phyloP scores from a whole-genome alignment of 2,888 invertebrate genomes.

The Leptinotarsa rubiginosa region DNA sequence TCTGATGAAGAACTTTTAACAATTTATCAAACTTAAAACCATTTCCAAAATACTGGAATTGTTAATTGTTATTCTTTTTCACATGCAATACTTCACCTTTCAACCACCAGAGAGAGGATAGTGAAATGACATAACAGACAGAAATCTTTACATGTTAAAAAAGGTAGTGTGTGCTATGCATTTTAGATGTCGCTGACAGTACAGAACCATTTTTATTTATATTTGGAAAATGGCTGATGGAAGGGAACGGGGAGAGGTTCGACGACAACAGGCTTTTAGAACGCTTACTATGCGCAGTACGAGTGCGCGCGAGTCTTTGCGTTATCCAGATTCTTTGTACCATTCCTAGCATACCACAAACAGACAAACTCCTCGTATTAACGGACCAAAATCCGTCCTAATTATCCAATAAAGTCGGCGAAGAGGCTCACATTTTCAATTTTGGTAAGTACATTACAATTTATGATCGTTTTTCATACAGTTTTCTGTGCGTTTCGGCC shows the following conservation, averaged over 20 bases:
- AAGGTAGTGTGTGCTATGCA: neutral
- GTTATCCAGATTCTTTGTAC: constrained; percentile 98
- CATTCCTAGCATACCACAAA: constrained; percentile 96
- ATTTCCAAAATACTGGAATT: no score
- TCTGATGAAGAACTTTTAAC: no score
- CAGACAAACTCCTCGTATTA: constrained; percentile 79
- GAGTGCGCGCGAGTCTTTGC: constrained; percentile 87
- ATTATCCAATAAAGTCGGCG: constrained; percentile 73
- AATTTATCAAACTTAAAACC: no score
- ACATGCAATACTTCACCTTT: no score
- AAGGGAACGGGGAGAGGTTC: constrained; percentile 44
- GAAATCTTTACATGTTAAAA: neutral
- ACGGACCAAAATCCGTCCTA: constrained; percentile 77
- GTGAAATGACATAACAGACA: neutral
- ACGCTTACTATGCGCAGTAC: constrained; percentile 81
- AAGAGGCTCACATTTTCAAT: constrained; percentile 74
- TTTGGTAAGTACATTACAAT: constrained; percentile 79
- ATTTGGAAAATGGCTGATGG: constrained; percentile 19
- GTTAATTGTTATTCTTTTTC: no score
- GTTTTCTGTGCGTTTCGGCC: constrained; percentile 70
- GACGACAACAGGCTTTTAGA: constrained; percentile 69
- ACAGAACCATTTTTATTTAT: constrained; percentile 30
- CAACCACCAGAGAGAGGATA: no score
- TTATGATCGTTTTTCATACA: constrained; percentile 73
- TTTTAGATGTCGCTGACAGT: constrained; percentile 27